Percentiles rank a stretch among this genome's conserved stretches.
Evolutionary conservation across 2,113 vertebrate species (phyloP).

Genomic region (Microcebus tavaratra): DNA sequence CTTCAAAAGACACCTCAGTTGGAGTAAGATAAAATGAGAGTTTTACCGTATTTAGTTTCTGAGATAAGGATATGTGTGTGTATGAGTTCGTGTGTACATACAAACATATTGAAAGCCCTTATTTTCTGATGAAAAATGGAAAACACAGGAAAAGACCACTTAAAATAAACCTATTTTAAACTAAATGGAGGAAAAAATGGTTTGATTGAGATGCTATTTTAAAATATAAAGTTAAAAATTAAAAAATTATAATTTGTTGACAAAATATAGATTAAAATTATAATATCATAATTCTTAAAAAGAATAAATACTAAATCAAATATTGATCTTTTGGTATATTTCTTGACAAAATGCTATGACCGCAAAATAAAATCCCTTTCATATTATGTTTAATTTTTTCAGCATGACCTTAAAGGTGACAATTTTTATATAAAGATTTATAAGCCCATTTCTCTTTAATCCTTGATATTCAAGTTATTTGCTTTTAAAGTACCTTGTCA

Average conservation of each 20-base stretch:
- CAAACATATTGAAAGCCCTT: not conserved
- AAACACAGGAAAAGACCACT: not conserved
- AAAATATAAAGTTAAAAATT: not conserved
- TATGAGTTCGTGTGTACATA: not conserved
- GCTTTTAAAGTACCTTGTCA: not conserved
- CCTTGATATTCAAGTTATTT: conserved; percentile 27
- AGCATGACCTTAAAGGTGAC: not conserved
- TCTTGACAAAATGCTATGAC: not conserved
- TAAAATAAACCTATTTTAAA: conserved; percentile 16
- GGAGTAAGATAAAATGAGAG: not conserved
- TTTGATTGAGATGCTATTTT: not conserved
- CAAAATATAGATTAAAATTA: not conserved
- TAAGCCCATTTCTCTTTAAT: not conserved
- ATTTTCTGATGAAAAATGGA: not conserved
- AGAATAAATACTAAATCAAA: not conserved
- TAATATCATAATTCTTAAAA: not conserved
- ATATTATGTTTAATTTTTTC: not conserved
- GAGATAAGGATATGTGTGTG: not conserved
- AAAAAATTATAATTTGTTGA: not conserved
- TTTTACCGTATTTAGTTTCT: not conserved
- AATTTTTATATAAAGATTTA: not conserved
- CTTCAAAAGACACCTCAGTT: not conserved
- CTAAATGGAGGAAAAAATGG: not conserved
- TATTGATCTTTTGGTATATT: not conserved
- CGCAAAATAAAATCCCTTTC: not conserved